phyloP scores from a whole-genome alignment of 2,113 vertebrate genomes.

The Pachyramphus minor region DNA sequence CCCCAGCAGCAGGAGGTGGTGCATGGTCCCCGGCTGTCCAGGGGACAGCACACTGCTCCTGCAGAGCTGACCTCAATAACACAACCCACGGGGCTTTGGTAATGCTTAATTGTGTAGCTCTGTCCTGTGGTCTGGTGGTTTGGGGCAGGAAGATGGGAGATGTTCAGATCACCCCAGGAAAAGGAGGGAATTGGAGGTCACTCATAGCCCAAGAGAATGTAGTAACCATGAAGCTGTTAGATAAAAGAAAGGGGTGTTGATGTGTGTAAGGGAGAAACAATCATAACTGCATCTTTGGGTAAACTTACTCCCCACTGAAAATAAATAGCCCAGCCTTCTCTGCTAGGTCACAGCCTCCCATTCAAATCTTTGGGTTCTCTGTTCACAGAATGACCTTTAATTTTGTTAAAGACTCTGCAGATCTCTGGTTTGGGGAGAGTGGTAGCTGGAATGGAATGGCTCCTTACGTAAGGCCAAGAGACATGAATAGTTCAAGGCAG shows the following conservation, averaged over 20 bases:
- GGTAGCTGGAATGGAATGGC: constrained; percentile 30
- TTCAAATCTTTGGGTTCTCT: constrained; percentile 11
- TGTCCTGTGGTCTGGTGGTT: background rate
- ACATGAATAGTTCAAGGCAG: constrained; percentile 62
- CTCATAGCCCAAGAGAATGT: background rate
- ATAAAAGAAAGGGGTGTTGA: background rate
- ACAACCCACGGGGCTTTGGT: background rate
- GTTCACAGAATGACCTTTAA: constrained; percentile 36
- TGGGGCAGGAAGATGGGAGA: background rate
- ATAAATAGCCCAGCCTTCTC: background rate
- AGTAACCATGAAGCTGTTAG: background rate
- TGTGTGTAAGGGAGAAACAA: background rate
- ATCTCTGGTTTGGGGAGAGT: constrained; percentile 12
- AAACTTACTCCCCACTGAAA: background rate
- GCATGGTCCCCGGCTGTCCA: fast-evolving
- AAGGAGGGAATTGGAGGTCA: background rate
- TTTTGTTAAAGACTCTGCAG: constrained; percentile 12
- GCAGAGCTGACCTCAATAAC: background rate
- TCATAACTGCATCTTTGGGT: background rate
- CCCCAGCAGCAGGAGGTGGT: background rate
- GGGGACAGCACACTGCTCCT: background rate
- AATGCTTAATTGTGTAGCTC: background rate
- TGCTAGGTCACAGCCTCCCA: background rate
- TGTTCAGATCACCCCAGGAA: background rate
- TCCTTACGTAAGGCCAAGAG: constrained; percentile 43